These are phyloP conservation scores for Zoroaster sp. DNA, from an alignment of 53 echinoderm and acorn worm genomes.

Conservation along the genomic window DNA sequence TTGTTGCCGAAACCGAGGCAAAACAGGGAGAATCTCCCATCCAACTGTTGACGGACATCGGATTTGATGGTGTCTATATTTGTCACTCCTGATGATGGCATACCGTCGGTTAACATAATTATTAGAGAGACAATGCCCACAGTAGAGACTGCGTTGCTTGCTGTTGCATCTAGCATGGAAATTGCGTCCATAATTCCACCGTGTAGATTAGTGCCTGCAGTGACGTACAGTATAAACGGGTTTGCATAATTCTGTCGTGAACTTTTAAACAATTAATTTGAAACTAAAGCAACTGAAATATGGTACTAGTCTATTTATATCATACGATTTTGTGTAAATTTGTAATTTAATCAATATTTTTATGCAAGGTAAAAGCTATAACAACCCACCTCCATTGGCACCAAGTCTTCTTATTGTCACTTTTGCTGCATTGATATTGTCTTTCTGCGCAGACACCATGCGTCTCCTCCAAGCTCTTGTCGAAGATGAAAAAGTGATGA, in stretches of 20 bases:
- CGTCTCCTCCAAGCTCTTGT: not conserved
- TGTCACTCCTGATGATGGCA: conserved; percentile 22
- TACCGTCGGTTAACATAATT: conserved; percentile 59
- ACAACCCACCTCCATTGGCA: conserved; percentile 1
- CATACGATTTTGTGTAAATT: too few relatives aligned
- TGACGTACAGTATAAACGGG: too few relatives aligned
- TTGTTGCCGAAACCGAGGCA: conserved; percentile 86
- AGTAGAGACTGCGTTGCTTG: not conserved
- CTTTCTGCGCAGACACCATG: not conserved
- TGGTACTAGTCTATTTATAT: too few relatives aligned
- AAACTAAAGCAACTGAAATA: too few relatives aligned
- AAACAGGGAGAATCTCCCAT: conserved; percentile 80
- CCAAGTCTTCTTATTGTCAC: not conserved
- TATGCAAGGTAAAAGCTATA: too few relatives aligned
- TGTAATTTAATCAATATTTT: too few relatives aligned
- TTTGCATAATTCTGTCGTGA: too few relatives aligned
- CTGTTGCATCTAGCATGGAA: not conserved
- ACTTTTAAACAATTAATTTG: too few relatives aligned
- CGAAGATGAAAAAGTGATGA: conserved; percentile 1
- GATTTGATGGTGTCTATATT: not conserved
- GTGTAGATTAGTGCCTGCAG: conserved; percentile 61
- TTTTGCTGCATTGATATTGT: conserved; percentile 2
- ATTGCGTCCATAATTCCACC: conserved; percentile 22
- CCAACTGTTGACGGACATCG: not conserved
- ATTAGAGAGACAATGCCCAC: conserved; percentile 33